These are phyloP conservation scores for Thyatira batis DNA, from an alignment of 2,888 invertebrate genomes.

Conservation along the genomic window DNA sequence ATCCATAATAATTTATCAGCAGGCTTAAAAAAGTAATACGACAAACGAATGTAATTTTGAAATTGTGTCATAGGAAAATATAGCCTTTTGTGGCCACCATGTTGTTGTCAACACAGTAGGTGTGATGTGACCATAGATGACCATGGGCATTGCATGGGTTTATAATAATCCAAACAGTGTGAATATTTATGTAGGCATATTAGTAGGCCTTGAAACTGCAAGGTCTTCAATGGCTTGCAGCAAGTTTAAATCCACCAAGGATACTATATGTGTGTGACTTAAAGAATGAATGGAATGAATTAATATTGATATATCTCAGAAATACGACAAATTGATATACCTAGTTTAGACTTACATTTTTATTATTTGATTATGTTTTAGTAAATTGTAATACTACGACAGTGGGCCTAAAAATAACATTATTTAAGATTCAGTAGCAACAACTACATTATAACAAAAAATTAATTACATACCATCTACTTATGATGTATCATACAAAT, in stretches of 20 bases:
- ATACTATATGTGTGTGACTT: too few relatives aligned
- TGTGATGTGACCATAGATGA: neutral
- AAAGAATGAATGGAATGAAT: too few relatives aligned
- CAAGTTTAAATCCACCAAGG: too few relatives aligned
- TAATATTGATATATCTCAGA: too few relatives aligned
- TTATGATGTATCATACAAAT: neutral
- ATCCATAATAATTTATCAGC: conserved; percentile 10
- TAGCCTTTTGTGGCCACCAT: neutral
- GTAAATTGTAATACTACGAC: too few relatives aligned
- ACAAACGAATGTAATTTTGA: conserved; percentile 4
- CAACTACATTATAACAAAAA: too few relatives aligned
- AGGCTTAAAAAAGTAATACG: conserved; percentile 2
- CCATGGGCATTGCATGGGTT: neutral
- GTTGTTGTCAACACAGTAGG: neutral
- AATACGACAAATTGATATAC: too few relatives aligned
- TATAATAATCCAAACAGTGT: neutral
- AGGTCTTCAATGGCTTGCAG: neutral
- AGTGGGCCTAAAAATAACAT: too few relatives aligned
- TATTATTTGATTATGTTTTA: too few relatives aligned
- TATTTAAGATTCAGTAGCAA: too few relatives aligned
- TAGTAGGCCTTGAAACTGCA: neutral
- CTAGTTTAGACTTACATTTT: too few relatives aligned
- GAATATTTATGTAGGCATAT: neutral
- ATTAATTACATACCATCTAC: too few relatives aligned
- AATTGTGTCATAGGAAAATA: neutral